A percentile compares a stretch with the other conserved stretches of the same genome.
Evolutionary conservation across 2,797 vertebrate species (phyloP).

Genomic region (Dicrostonyx torquatus): DNA sequence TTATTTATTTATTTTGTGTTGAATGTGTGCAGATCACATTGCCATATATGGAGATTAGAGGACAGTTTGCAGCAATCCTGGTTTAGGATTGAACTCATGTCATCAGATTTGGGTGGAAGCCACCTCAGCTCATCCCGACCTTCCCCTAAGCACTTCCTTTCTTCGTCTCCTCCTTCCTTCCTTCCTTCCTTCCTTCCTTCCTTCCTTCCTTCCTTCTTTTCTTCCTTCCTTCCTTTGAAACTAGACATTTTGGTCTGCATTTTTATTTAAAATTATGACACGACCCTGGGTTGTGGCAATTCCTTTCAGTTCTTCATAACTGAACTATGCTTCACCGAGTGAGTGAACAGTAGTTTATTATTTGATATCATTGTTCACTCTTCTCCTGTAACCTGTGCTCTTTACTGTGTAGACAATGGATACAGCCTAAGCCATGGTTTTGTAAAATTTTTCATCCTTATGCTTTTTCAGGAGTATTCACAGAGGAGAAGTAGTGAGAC

Average conservation of each 20-base stretch:
- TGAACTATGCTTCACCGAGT: background rate
- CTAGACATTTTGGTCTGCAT: background rate
- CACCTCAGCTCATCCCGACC: background rate
- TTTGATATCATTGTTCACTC: background rate
- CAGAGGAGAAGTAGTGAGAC: background rate
- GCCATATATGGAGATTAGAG: background rate
- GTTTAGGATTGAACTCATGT: background rate
- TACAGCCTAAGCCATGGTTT: background rate
- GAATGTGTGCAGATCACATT: background rate
- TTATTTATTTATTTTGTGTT: background rate
- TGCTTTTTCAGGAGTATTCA: background rate
- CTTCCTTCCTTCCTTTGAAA: background rate
- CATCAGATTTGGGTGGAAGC: background rate
- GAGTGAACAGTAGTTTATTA: background rate
- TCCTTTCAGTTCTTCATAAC: constrained; percentile 29
- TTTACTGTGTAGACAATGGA: background rate
- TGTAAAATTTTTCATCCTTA: constrained; percentile 17
- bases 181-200: background rate
- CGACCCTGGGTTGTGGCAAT: background rate
- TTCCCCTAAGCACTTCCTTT: no score
- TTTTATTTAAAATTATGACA: constrained; percentile 42
- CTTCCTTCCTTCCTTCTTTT: background rate
- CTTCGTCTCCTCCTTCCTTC: no score
- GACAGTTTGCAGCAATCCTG: background rate
- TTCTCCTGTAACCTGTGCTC: background rate